Evolutionary conservation across 2,113 vertebrate genomes (phyloP), one percentile per base, ranked within the genome.

Genomic region (Sylvilagus bachmani): DNA sequence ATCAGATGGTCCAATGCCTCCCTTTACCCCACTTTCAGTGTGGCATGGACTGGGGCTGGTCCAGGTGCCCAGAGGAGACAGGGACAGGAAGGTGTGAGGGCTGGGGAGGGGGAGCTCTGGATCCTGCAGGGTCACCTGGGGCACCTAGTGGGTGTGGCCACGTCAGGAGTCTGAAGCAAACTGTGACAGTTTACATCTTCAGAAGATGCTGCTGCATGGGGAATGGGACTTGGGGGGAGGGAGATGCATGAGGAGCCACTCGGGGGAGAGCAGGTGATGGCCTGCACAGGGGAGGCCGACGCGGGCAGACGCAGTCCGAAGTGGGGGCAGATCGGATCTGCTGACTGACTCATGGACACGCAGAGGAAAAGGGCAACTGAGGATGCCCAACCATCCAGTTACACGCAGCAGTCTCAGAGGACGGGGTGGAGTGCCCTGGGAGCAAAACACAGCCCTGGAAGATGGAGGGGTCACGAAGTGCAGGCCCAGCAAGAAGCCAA

Each of bases 391-490:
- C 2, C 22, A 29, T 22, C 29, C 11, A 29, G 55, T 3, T 75
- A 7, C 0, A 62, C 17, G 11, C 21, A 2, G 25, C 10, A 25
- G 21, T 24, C 51, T 77, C 36, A 24, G 9, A 62, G 49, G 44
- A 78, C 44, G 51, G 58, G 22, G 22, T 13, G 29, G 44, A n/a
- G 10, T 7, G 11, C 36, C 33, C 36, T 49, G 53, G 31, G 29
- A 53, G 49, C n/a, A 1, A 0, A 13, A 44, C 6, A 4, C 29
- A 3, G 31, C 13, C 49, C 73, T 14, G 6, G 13, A 62, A 84
- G n/a, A 19, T 53, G 4, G 12, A 29, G 17, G 21, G n/a, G 8
- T n/a, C 21, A 0, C 0, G 1, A 5, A 31, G 62, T 25, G 44
- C 36, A 33, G 67, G 29, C 31, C 49, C 33, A 67, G 10, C 0